Evolutionary conservation across 2,113 vertebrate species (phyloP), one percentile per base, ranked within the genome.

Genomic region (Salvelinus namaycush): DNA sequence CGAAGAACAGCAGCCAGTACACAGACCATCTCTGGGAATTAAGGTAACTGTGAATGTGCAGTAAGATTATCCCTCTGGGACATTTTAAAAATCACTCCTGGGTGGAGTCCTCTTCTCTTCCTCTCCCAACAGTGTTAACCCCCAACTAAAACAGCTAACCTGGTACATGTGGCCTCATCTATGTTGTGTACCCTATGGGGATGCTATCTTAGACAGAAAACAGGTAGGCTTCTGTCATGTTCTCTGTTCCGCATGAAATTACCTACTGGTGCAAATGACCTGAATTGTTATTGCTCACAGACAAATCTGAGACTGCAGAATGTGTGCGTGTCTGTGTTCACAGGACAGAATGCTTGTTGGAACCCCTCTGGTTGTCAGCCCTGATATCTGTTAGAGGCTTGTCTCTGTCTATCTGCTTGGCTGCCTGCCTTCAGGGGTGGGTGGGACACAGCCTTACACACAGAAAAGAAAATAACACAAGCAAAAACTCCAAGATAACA

Each of bases 31-130:
- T 74, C 13, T 78, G 18, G 65, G 68, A 77, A 86, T 71, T 39
- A 86, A 83, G 83, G 89, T 89, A 90, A 87, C 86, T 87, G 87
- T 84, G 22, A 84, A 87, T 83, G 79, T 88, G 82, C 88, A 83
- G 89, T 87, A 89, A 85, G 89, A 90, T 91, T 89, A 90, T 81
- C 59, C 77, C 59, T 87, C 76, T 87, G 77, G 65, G 76, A 82
- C 54, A 26, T 59, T 87, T 51, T 87, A 72, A 87, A 85, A 84
- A 80, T 86, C 82, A 73, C 80, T 79, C 24, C 12, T 66, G 64
- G 22, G 64, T 31, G 14, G 13, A 66, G 12, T 20, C 20, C n/a
- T 60, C 59, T 2, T 60, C 59, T 60, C n/a, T 8, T n/a, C 59
- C 18, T 20, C 54, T 70, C 64, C 24, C 81, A 83, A 77, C 83